Base-by-base conservation (phyloP, 1,140 invertebrate species). In the Saxidomus purpurata region DNA sequence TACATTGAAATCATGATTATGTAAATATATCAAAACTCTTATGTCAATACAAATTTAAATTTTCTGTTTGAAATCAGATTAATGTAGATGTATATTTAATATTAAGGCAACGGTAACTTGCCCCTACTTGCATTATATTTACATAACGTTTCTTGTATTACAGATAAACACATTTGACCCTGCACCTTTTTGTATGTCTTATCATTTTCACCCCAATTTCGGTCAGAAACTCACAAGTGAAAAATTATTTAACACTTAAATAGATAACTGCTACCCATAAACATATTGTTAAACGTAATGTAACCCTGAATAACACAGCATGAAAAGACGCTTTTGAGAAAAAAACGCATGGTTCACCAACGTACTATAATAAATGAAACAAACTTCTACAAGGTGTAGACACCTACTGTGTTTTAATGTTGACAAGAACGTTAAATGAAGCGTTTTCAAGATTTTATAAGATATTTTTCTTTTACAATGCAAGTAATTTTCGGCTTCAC, bases 201-300 rank as follows among this genome's bases (percentile, higher is more conserved):
- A 63, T 28, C 25, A 63, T 28, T 43, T 63, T 63, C 59, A 63
- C 25, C 52, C 52, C 19, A 59, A 59, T 59, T 59, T 59, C 52
- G 19, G 59, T 28, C 28, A n/a, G 59, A 28, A 28, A 63, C 59
- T n/a, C 19, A 19, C 59, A 28, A 28, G n/a, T 8, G 25, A 63
- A 63, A 59, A 63, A 63, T 63, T 63, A 63, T 63, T 63, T 28
- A 63, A 63, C 59, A 28, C 59, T 63, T 63, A 63, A 28, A 63
- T 28, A 63, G 59, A 63, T 63, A 63, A 63, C 59, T 4, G 28
- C 59, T 63, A 28, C 8, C 59, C 25, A 63, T n/a, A 63, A 63
- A 63, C 59, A 63, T 63, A 63, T 63, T 63, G 59, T 63, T 63
- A 22, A 63, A 63, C n/a, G 59, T 28, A 28, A 63, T 9, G n/a